These are phyloP conservation scores for Apodemia hepburni DNA, from an alignment of 2,888 invertebrate genomes.

Conservation along the genomic window DNA sequence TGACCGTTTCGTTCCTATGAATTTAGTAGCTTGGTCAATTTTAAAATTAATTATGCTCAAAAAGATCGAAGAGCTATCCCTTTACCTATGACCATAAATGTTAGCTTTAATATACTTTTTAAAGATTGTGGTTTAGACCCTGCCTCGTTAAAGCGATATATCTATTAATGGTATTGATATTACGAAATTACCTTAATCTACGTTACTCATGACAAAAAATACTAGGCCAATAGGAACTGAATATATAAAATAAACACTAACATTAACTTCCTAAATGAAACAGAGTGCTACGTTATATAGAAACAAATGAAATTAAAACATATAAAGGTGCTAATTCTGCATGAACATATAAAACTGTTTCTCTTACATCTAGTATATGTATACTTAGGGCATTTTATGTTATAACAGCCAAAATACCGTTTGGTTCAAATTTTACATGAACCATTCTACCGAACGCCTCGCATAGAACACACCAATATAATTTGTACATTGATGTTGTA, in stretches of 20 bases:
- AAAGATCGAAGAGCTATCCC: constrained; percentile 61
- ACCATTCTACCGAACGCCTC: constrained; percentile 25
- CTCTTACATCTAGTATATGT: constrained; percentile 60
- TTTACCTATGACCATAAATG: constrained; percentile 40
- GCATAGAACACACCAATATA: constrained; percentile 20
- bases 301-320: constrained; percentile 31
- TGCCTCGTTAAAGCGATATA: constrained; percentile 76
- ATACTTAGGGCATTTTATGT: constrained; percentile 53
- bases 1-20: neutral
- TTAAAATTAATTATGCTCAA: neutral
- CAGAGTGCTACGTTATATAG: constrained; percentile 39
- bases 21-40: constrained; percentile 2
- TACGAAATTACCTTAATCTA: constrained; percentile 51
- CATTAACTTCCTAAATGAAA: constrained; percentile 44
- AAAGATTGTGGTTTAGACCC: constrained; percentile 73
- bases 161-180: constrained; percentile 60
- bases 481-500: constrained; percentile 7
- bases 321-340: constrained; percentile 36
- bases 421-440: constrained; percentile 18
- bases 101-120: constrained; percentile 42
- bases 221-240: constrained; percentile 77
- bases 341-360: constrained; percentile 46
- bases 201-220: constrained; percentile 65
- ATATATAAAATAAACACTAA: constrained; percentile 42
- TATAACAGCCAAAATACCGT: constrained; percentile 51